phyloP scores from a whole-genome alignment of 2,797 vertebrate genomes.

The Enteromius fasciolatus region DNA sequence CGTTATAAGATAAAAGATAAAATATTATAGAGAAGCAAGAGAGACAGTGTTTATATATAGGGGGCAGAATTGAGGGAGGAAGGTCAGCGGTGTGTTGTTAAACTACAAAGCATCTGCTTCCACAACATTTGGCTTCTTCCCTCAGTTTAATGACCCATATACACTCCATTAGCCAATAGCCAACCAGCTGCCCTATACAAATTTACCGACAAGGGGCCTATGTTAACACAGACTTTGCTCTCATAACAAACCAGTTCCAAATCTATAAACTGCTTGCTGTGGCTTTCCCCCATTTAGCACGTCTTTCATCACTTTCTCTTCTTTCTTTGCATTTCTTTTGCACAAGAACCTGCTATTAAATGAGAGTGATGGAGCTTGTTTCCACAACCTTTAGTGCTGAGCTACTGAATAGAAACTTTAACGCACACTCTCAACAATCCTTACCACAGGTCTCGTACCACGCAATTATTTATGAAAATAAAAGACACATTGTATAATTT shows the following conservation, averaged over 20 bases:
- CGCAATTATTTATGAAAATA: constrained; percentile 13
- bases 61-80: background rate
- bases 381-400: no score
- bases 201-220: background rate
- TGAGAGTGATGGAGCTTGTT: background rate
- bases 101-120: background rate
- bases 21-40: background rate
- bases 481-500: constrained; percentile 20
- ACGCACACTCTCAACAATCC: background rate
- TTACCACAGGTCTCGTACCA: background rate
- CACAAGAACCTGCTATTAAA: background rate
- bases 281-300: background rate
- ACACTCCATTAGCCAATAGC: constrained; percentile 9
- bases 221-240: constrained; percentile 30
- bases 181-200: background rate
- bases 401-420: background rate
- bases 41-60: background rate
- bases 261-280: background rate
- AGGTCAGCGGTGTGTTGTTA: background rate
- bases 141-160: constrained; percentile 24
- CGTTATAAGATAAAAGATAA: background rate
- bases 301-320: background rate
- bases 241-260: constrained; percentile 13
- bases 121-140: background rate
- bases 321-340: background rate